Evolutionary conservation across 1,140 invertebrate species (phyloP).

Genomic region (Drosophila littoralis): DNA sequence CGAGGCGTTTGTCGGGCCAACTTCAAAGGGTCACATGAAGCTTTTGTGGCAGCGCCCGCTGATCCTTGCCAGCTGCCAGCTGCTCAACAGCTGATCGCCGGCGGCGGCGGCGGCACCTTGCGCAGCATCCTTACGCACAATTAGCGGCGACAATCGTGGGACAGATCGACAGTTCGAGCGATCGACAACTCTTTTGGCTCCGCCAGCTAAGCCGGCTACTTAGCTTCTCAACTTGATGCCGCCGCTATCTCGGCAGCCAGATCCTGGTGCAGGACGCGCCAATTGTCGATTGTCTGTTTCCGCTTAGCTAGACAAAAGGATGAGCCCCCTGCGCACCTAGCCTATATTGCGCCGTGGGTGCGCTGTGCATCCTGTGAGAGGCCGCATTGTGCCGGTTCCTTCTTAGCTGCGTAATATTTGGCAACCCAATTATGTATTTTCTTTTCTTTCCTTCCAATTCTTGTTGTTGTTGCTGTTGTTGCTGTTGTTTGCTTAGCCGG

Average conservation of each 20-base stretch:
- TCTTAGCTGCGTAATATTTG: conserved; percentile 68
- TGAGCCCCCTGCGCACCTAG: background rate
- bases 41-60: conserved; percentile 47
- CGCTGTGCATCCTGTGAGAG: background rate
- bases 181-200: conserved; percentile 58
- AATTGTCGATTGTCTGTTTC: conserved; percentile 48
- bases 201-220: conserved; percentile 46
- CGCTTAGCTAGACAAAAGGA: conserved; percentile 9
- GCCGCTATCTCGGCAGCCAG: conserved; percentile 21
- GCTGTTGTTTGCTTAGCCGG: conserved; percentile 69
- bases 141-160: conserved; percentile 35
- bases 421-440: conserved; percentile 69
- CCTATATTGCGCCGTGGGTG: conserved; percentile 31
- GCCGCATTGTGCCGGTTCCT: conserved; percentile 13
- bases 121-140: conserved; percentile 47
- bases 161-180: too few species aligned
- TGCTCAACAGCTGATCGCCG: conserved; percentile 1
- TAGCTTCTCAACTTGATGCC: conserved; percentile 69
- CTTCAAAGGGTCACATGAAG: conserved; percentile 46
- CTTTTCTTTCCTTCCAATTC: too few species aligned
- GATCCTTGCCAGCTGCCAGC: conserved; percentile 16
- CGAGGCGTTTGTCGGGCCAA: conserved; percentile 24
- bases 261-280: conserved; percentile 16
- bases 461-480: background rate
- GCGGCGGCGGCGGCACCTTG: conserved; percentile 2